A percentile compares a stretch with the other conserved stretches of the same genome.
Evolutionary conservation across 2,888 invertebrate species (phyloP).

Genomic region (Drosophila mulleri): DNA sequence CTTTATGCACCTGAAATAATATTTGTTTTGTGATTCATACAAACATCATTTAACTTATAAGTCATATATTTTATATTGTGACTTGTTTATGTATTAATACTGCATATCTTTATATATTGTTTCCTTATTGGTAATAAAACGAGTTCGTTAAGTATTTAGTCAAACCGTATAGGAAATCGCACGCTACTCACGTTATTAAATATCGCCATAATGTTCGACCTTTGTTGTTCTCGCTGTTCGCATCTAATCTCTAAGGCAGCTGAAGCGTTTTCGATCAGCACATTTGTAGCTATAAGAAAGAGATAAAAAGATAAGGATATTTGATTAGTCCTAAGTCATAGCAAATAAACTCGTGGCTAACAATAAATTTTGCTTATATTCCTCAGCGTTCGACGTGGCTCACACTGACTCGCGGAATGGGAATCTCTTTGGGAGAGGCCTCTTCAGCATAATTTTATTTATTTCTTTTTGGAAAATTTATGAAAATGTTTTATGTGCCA

Average conservation of each 20-base stretch:
- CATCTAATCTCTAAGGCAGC: slow-evolving; percentile 17
- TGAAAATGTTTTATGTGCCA: slow-evolving; percentile 37
- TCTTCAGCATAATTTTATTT: slow-evolving; percentile 35
- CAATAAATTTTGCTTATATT: slow-evolving; percentile 38
- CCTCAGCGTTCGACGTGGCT: slow-evolving; percentile 26
- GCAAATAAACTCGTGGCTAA: slow-evolving; percentile 24
- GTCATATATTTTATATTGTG: background rate
- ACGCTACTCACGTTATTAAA: slow-evolving; percentile 62
- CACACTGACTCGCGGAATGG: background rate
- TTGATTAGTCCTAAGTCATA: slow-evolving; percentile 38
- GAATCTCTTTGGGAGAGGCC: slow-evolving; percentile 6
- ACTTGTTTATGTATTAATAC: slow-evolving; percentile 29
- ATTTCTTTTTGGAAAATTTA: slow-evolving; percentile 30
- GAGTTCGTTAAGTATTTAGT: slow-evolving; percentile 42
- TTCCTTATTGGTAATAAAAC: background rate
- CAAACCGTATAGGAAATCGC: slow-evolving; percentile 1
- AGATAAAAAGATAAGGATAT: slow-evolving; percentile 24
- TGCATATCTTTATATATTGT: slow-evolving; percentile 54
- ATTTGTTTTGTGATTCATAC: no score
- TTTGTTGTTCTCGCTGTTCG: slow-evolving; percentile 7
- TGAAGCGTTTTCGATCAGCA: slow-evolving; percentile 17
- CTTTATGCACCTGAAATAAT: no score
- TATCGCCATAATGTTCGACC: slow-evolving; percentile 40
- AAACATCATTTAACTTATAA: background rate
- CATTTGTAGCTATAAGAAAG: slow-evolving; percentile 32